A percentile compares a stretch with the other conserved stretches of the same genome.
phyloP scores from a whole-genome alignment of 2,113 vertebrate species.

The Rhabdornis inornatus region DNA sequence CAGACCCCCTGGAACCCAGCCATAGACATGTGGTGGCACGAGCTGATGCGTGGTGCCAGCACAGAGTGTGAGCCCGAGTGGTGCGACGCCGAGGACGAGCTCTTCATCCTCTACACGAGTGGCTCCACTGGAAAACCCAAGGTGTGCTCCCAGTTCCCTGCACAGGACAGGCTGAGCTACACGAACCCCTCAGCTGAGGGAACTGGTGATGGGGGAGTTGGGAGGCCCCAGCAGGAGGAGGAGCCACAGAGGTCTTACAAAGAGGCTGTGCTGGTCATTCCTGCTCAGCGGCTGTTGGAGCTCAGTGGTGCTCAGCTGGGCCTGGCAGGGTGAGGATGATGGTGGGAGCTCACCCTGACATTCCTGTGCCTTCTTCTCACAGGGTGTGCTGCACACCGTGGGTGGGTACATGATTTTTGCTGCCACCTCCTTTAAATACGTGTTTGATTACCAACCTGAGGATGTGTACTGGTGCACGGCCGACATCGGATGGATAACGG shows the following conservation, averaged over 20 bases:
- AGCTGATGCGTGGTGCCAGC: conserved; percentile 77
- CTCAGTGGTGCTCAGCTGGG: neutral
- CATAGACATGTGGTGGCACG: conserved; percentile 88
- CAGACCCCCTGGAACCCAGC: conserved; percentile 89
- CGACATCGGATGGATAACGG: conserved; percentile 96
- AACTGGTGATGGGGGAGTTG: rapidly evolving
- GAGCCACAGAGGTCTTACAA: neutral
- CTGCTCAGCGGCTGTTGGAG: neutral
- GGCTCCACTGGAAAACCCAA: conserved; percentile 98
- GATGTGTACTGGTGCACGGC: conserved; percentile 98
- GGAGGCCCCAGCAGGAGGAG: neutral
- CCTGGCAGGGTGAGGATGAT: neutral
- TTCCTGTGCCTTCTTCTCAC: neutral
- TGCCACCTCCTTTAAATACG: conserved; percentile 90
- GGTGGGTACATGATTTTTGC: conserved; percentile 95
- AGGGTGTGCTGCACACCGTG: conserved; percentile 93
- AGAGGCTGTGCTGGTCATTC: neutral
- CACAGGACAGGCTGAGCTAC: neutral
- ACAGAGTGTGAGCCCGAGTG: conserved; percentile 91
- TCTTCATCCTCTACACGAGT: conserved; percentile 97
- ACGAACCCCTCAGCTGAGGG: neutral
- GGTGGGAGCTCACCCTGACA: neutral
- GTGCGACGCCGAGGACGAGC: conserved; percentile 91
- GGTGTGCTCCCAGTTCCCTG: conserved; percentile 58
- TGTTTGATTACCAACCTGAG: conserved; percentile 89